Base-by-base conservation (phyloP, 2,888 invertebrate genomes). In the Sepioteuthis lessoniana region DNA sequence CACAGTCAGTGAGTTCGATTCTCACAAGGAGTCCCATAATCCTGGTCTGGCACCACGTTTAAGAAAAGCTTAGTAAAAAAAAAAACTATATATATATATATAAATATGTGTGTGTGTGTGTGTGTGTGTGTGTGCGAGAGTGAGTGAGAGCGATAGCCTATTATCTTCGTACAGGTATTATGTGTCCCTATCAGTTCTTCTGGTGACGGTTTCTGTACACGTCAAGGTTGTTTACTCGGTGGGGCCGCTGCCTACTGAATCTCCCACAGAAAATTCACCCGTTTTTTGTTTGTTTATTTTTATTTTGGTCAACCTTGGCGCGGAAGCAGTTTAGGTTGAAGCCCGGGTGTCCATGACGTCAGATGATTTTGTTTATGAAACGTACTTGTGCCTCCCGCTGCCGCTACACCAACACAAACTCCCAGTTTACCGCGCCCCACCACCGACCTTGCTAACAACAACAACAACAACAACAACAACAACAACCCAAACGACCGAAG, bases 341-440 rank as follows among this genome's bases (percentile, higher is more conserved):
- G 76, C 76, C n/a, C 76, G 76, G 76, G 76, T 76, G 76, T 76
- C 76, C 76, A n/a, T 76, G 76, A 76, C 76, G 76, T 76, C 76
- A 76, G 76, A 76, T 35, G n/a, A 76, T 76, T n/a, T 76, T 76
- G 76, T 76, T 76, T 76, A 76, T 76, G 76, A n/a, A n/a, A 76
- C 76, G 76, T 76, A 76, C 76, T 76, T n/a, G n/a, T 76, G 4
- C 76, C 76, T 76, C n/a, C 76, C 76, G 76, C 76, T n/a, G n/a
- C n/a, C 55, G 55, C 25, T 55, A 21, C 55, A 21, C 55, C 55
- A 55, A n/a, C n/a, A 76, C 76, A n/a, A n/a, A n/a, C n/a, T 1
- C 76, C 76, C 76, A 31, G 8, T 76, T 76, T n/a, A 76, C 31
- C n/a, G 8, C 76, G n/a, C 55, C 8, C 3, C 31, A 10, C 10